These are phyloP conservation scores for Pandemis corylana DNA, from an alignment of 2,888 invertebrate species.

Conservation along the genomic window DNA sequence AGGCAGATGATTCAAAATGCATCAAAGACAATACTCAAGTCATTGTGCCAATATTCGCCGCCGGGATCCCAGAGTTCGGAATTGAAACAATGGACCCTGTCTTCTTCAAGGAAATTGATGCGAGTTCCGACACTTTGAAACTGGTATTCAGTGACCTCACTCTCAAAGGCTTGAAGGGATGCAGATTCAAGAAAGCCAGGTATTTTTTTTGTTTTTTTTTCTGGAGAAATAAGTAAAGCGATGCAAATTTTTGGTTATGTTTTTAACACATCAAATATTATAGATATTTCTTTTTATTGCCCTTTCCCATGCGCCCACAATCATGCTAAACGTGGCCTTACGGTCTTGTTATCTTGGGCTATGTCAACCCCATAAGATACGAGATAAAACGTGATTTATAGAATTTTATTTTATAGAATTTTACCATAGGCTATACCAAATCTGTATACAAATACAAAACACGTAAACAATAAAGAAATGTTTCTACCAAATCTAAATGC, in stretches of 20 bases:
- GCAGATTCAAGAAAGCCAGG: conserved; percentile 57
- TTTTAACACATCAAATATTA: not conserved
- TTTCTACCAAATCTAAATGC: too few species aligned
- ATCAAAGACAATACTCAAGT: conserved; percentile 53
- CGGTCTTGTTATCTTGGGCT: too few species aligned
- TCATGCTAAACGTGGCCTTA: too few species aligned
- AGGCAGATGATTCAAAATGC: conserved; percentile 61
- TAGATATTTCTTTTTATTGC: too few species aligned
- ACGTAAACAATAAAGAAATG: too few species aligned
- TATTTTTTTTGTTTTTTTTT: conserved; percentile 51
- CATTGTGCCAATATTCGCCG: conserved; percentile 50
- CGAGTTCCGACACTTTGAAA: conserved; percentile 53
- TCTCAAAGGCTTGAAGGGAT: conserved; percentile 58
- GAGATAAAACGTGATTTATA: too few species aligned
- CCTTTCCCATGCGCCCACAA: too few species aligned
- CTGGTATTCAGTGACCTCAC: conserved; percentile 54
- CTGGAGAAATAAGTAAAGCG: not conserved
- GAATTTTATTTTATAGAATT: too few species aligned
- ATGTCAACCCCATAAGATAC: too few species aligned
- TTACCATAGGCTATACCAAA: too few species aligned
- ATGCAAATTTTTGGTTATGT: not conserved
- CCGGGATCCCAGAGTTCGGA: conserved; percentile 56
- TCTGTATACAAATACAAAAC: too few species aligned
- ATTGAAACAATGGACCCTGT: conserved; percentile 59
- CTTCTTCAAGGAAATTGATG: conserved; percentile 54